phyloP scores from a whole-genome alignment of 2,797 vertebrate genomes.

The Neosalanx taihuensis region DNA sequence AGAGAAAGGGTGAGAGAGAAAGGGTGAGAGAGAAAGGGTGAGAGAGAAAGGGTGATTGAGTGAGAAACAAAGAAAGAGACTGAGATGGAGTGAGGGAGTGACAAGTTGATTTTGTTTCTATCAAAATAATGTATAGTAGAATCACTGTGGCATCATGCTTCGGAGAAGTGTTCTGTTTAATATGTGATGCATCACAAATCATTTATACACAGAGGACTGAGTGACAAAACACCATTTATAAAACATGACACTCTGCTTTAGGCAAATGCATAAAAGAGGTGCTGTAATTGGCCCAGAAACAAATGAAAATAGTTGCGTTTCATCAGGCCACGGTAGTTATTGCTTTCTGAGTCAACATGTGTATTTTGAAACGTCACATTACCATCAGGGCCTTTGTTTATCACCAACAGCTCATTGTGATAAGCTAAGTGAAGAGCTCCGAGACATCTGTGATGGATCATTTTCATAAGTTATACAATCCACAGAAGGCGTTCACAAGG shows the following conservation, averaged over 20 bases:
- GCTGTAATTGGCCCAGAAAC: background rate
- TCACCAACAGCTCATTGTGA: conserved; percentile 10
- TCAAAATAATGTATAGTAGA: too few species aligned
- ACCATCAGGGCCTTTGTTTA: conserved; percentile 8
- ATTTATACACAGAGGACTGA: too few species aligned
- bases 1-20: background rate
- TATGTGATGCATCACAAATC: too few species aligned
- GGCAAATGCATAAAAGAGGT: background rate
- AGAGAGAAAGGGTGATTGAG: background rate
- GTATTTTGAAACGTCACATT: conserved; percentile 31
- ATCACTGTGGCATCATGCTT: too few species aligned
- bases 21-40: background rate
- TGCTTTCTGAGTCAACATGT: background rate
- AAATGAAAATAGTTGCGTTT: background rate
- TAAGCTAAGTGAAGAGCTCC: conserved; percentile 26
- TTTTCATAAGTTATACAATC: conserved; percentile 48
- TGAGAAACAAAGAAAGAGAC: background rate
- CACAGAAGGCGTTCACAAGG: conserved; percentile 12
- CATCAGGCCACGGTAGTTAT: background rate
- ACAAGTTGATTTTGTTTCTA: too few species aligned
- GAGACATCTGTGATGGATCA: conserved; percentile 52
- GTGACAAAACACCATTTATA: too few species aligned
- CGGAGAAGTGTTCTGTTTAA: too few species aligned
- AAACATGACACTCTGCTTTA: background rate
- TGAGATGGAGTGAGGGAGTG: background rate